Conservation (phyloP, 2,113 vertebrate species). For the Mus spicilegus region DNA sequence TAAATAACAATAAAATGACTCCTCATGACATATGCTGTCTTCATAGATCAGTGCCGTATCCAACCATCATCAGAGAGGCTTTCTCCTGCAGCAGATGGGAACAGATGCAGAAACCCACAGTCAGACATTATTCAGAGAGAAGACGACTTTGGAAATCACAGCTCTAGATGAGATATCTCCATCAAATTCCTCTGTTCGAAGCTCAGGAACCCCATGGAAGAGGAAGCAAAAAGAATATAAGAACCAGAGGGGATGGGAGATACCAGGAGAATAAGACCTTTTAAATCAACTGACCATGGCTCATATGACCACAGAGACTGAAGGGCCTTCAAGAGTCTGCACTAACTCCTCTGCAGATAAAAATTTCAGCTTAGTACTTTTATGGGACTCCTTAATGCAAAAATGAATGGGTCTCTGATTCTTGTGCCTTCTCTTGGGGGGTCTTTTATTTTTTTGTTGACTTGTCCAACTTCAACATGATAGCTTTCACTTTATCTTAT, state of each 20-base stretch:
- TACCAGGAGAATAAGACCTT: not conserved
- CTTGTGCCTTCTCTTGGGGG: not conserved
- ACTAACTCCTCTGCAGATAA: not conserved
- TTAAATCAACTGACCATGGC: not conserved
- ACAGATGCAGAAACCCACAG: not conserved
- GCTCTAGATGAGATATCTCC: not conserved
- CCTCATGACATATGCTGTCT: not conserved
- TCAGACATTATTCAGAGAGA: not conserved
- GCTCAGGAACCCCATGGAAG: not conserved
- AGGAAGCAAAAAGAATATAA: not conserved
- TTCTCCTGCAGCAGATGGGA: not conserved
- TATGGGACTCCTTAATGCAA: not conserved
- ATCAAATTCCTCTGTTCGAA: not conserved
- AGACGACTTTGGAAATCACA: not conserved
- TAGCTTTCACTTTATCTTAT: not conserved
- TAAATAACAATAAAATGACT: not conserved
- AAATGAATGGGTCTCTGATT: not conserved
- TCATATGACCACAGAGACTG: not conserved
- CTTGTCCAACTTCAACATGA: not conserved
- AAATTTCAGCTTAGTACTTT: not conserved
- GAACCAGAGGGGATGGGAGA: not conserved
- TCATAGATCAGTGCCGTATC: not conserved
- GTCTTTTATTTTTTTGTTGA: not conserved
- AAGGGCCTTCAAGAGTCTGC: not conserved
- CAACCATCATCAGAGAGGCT: not conserved